Percentiles rank a stretch among this genome's conserved stretches.
Conservation (phyloP, 30 jellyfish, hydroid and myxozoan genomes). For the Hydra vulgaris region DNA sequence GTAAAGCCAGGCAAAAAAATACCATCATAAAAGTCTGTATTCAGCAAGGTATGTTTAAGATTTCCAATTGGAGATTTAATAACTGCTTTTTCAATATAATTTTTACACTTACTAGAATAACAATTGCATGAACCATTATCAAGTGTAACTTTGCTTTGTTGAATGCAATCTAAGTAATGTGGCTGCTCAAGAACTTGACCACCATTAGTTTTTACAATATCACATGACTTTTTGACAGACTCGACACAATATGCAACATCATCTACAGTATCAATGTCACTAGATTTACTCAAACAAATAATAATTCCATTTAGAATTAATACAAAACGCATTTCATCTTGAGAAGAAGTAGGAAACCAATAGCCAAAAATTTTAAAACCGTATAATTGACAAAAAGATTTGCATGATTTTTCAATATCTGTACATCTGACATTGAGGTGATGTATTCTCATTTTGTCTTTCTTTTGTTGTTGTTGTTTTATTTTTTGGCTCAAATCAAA, state of each 20-base stretch:
- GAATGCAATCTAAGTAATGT: not conserved
- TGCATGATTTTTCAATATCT: slow-evolving; percentile 27
- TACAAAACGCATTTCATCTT: slow-evolving; percentile 26
- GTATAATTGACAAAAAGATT: slow-evolving; percentile 26
- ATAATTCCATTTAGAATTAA: slow-evolving; percentile 29
- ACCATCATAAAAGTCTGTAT: slow-evolving; percentile 44
- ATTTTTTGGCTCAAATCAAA: not conserved
- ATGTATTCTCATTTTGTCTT: slow-evolving; percentile 53
- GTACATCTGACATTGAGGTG: slow-evolving; percentile 57
- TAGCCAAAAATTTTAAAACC: slow-evolving; percentile 36
- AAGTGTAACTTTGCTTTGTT: not conserved
- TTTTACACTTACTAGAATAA: not conserved
- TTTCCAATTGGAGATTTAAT: slow-evolving; percentile 72
- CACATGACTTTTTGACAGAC: slow-evolving; percentile 27
- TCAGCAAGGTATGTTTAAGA: slow-evolving; percentile 42
- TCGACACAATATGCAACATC: slow-evolving; percentile 64
- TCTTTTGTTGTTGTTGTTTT: too few relatives aligned
- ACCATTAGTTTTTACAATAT: slow-evolving; percentile 7
- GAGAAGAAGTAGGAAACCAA: slow-evolving; percentile 15
- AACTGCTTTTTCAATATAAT: slow-evolving; percentile 40
- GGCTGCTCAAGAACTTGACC: not conserved
- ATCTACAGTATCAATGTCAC: slow-evolving; percentile 40
- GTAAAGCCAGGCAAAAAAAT: slow-evolving; percentile 55
- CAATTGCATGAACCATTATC: slow-evolving; percentile 1
- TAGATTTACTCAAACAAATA: slow-evolving; percentile 27